These are phyloP conservation scores for Crepidodera aurea DNA, from an alignment of 2,888 invertebrate species.

Conservation along the genomic window DNA sequence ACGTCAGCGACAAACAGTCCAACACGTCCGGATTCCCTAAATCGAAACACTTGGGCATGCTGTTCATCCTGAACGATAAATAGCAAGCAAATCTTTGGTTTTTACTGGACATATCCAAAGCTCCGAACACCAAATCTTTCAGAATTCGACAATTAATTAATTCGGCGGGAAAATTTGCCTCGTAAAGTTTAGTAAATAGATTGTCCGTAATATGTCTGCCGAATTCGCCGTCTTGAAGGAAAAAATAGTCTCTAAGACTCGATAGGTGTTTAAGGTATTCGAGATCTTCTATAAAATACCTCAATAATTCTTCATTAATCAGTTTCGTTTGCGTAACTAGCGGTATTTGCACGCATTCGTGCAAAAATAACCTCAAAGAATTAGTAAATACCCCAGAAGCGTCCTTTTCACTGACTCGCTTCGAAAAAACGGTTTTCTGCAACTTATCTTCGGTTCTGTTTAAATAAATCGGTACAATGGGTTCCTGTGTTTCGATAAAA, in stretches of 20 bases:
- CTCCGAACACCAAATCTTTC: slow-evolving; percentile 71
- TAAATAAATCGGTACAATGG: slow-evolving; percentile 28
- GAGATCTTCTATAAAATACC: slow-evolving; percentile 71
- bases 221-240: slow-evolving; percentile 82
- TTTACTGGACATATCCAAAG: slow-evolving; percentile 72
- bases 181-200: slow-evolving; percentile 72
- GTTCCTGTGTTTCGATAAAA: slow-evolving; percentile 23
- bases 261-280: slow-evolving; percentile 76
- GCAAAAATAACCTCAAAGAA: slow-evolving; percentile 53
- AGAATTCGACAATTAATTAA: slow-evolving; percentile 74
- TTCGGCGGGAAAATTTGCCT: slow-evolving; percentile 71
- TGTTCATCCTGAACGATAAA: slow-evolving; percentile 70
- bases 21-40: slow-evolving; percentile 73
- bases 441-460: slow-evolving; percentile 13
- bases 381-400: slow-evolving; percentile 56
- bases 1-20: slow-evolving; percentile 73
- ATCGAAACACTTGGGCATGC: slow-evolving; percentile 70
- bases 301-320: slow-evolving; percentile 74
- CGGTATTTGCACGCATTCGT: slow-evolving; percentile 69
- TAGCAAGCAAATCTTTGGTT: slow-evolving; percentile 69
- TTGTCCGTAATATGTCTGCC: slow-evolving; percentile 75
- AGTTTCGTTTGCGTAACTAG: slow-evolving; percentile 73
- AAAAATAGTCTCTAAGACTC: slow-evolving; percentile 79
- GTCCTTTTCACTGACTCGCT: slow-evolving; percentile 56
- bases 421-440: slow-evolving; percentile 46